Base-by-base conservation (phyloP, 2,888 invertebrate genomes). In the Drosophila algonquin region DNA sequence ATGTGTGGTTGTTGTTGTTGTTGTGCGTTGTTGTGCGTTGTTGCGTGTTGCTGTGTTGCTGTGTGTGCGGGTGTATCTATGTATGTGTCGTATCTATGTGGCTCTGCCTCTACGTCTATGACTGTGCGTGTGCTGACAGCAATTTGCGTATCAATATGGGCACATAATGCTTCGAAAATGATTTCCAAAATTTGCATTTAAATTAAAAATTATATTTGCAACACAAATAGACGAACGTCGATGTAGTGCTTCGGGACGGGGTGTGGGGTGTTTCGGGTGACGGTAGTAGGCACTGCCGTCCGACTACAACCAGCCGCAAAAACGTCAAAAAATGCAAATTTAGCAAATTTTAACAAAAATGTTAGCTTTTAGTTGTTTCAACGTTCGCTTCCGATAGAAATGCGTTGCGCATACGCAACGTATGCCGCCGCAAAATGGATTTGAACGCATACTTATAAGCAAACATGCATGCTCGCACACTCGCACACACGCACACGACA, bases 141-240 rank as follows among this genome's bases (percentile, higher is more conserved):
- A 85, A 85, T 87, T 85, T 85, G 87, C 84, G 84, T 84, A 84
- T 89, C 89, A 89, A 84, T 84, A 84, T 84, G 84, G 89, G 87
- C 87, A 84, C 84, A 84, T 89, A 84, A 84, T 84, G 89, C 89
- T 89, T 84, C 85, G 89, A 84, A 89, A 84, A 89, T 84, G 89
- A 84, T 84, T 84, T 89, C 85, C 85, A 87, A 84, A 84, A 84
- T 84, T 84, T 84, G 89, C 84, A 84, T 84, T 89, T 84, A 84
- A 84, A 84, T 84, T 84, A 84, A 84, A 84, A 84, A 84, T 89
- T 89, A 89, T 89, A 89, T 87, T 89, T 84, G 89, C 89, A 84
- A 84, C 85, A 84, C 84, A 84, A 81, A 89, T 87, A 87, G 79
- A 75, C 60, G 60, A 57, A 16, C 53, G 46, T 32, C 47, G 45